Evolutionary conservation across 2,888 invertebrate genomes (phyloP).

Genomic region (Meteorus cinctellus): DNA sequence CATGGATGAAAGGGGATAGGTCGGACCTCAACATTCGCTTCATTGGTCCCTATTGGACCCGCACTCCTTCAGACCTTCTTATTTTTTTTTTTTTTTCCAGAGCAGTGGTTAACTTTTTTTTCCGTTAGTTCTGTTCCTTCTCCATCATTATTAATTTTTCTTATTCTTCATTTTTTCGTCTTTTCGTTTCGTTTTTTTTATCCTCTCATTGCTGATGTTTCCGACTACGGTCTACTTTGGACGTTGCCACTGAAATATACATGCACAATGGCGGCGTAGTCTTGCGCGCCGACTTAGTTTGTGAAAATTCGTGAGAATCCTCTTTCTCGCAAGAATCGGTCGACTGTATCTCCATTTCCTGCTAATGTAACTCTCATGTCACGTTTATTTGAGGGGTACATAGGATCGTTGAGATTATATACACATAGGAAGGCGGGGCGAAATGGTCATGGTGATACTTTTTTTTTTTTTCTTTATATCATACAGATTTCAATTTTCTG

Average conservation of each 20-base stretch:
- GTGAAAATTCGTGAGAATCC: conserved; percentile 16
- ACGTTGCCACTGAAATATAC: background rate
- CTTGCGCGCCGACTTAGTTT: background rate
- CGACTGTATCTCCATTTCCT: conserved; percentile 39
- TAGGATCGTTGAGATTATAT: background rate
- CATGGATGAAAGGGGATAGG: conserved; percentile 61
- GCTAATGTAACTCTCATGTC: conserved; percentile 67
- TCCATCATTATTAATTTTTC: conserved; percentile 5
- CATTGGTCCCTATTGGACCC: background rate
- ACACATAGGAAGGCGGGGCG: background rate
- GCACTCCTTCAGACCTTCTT: conserved; percentile 18
- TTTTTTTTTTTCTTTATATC: too few species aligned
- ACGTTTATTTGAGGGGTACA: conserved; percentile 20
- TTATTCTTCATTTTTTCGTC: conserved; percentile 40
- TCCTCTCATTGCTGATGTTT: background rate
- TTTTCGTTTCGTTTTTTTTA: conserved; percentile 22
- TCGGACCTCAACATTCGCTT: conserved; percentile 57
- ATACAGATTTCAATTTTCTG: too few species aligned
- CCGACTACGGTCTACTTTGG: conserved; percentile 1
- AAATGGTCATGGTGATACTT: background rate
- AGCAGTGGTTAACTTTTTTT: background rate
- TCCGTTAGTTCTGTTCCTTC: conserved; percentile 5
- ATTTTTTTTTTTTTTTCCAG: conserved; percentile 22
- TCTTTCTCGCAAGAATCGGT: conserved; percentile 11
- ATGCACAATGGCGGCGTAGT: background rate